Percentiles rank a stretch among this genome's conserved stretches.
Conservation (phyloP, 2,888 invertebrate species). For the Trachelus stipa region DNA sequence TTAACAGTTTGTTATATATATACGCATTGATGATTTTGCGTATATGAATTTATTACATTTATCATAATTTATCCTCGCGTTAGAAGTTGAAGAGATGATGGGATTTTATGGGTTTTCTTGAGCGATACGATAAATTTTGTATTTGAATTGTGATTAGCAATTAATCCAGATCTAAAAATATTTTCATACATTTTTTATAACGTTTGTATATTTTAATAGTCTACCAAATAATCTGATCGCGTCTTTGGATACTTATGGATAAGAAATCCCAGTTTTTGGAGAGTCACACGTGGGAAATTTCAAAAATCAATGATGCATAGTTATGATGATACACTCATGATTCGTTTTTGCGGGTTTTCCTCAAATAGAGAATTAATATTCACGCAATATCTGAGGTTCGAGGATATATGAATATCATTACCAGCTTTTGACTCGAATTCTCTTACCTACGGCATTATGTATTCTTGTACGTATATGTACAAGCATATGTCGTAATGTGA, state of each 20-base stretch:
- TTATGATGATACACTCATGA: background rate
- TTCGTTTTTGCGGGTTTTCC: background rate
- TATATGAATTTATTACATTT: conserved; percentile 8
- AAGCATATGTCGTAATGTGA: background rate
- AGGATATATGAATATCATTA: background rate
- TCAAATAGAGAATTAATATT: background rate
- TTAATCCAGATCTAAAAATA: too few relatives aligned
- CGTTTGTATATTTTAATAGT: too few relatives aligned
- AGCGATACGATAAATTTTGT: too few relatives aligned
- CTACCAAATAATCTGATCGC: too few relatives aligned
- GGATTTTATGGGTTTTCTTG: too few relatives aligned
- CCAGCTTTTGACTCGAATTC: too few relatives aligned
- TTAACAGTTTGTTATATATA: background rate
- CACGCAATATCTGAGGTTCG: background rate
- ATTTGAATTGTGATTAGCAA: too few relatives aligned
- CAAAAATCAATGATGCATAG: background rate
- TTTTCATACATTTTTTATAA: too few relatives aligned
- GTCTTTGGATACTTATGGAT: background rate
- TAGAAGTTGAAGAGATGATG: too few relatives aligned
- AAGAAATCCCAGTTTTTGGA: background rate
- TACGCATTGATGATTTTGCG: background rate
- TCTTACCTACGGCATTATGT: background rate
- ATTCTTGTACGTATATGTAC: background rate
- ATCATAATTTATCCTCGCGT: conserved; percentile 3
- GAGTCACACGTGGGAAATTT: background rate